Conservation (phyloP, 2,113 vertebrate species). For the Rhipidura dahli region DNA sequence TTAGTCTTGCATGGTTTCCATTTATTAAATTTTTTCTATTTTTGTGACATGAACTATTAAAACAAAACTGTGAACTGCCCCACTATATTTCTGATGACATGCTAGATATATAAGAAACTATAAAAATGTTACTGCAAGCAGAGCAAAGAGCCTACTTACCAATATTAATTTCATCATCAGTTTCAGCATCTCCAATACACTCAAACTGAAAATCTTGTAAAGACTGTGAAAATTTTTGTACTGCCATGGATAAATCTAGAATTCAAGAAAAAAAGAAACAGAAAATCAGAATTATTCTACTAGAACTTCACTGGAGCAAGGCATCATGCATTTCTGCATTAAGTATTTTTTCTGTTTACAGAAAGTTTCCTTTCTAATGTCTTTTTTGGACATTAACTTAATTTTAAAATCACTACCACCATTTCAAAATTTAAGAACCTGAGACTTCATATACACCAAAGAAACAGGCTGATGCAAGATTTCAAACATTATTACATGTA, state of each 20-base stretch:
- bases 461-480: neutral
- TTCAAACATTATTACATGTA: neutral
- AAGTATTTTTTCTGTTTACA: neutral
- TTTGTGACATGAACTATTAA: neutral
- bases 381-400: neutral
- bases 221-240: slow-evolving; percentile 93
- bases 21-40: neutral
- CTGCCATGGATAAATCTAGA: slow-evolving; percentile 89
- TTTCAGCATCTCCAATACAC: slow-evolving; percentile 94
- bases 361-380: neutral
- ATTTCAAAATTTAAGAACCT: neutral
- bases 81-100: neutral
- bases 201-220: slow-evolving; percentile 96
- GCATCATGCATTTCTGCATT: neutral
- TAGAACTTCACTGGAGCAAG: neutral
- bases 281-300: neutral
- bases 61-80: neutral
- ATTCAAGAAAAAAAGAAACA: neutral
- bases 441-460: neutral
- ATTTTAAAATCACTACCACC: neutral
- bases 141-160: slow-evolving; percentile 75
- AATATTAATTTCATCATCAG: slow-evolving; percentile 94
- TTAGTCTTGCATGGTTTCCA: neutral
- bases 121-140: neutral
- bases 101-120: neutral